Conservation (phyloP, 2,113 vertebrate species). For the Petrocephalus zakoni region DNA sequence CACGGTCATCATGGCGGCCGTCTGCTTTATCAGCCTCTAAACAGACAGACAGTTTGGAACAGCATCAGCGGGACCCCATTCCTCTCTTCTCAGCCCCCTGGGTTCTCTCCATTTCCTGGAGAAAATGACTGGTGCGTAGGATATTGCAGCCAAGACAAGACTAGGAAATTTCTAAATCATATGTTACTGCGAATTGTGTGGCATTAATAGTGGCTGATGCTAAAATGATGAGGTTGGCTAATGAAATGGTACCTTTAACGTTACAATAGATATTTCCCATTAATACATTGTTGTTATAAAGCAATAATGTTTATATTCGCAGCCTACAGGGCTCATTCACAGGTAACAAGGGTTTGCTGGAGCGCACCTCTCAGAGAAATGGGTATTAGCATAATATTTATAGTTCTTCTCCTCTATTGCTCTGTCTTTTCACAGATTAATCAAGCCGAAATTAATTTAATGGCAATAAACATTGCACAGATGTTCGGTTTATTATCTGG, state of each 20-base stretch:
- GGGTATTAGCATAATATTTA: background rate
- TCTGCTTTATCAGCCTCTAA: background rate
- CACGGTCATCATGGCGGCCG: background rate
- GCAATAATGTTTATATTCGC: background rate
- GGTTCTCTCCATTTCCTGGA: background rate
- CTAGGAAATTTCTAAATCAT: background rate
- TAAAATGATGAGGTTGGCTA: background rate
- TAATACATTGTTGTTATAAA: background rate
- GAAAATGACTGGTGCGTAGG: background rate
- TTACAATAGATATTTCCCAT: background rate
- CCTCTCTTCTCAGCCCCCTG: background rate
- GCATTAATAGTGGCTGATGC: background rate
- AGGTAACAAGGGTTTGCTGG: background rate
- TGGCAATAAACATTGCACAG: background rate
- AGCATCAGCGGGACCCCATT: background rate
- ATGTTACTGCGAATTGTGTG: background rate
- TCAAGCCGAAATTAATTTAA: background rate
- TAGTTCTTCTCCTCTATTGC: background rate
- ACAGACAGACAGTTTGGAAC: background rate
- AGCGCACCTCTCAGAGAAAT: background rate
- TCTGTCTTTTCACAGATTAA: background rate
- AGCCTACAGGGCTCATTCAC: background rate
- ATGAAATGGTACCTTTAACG: background rate
- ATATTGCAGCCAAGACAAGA: background rate
- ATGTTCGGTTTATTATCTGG: background rate